Base-by-base conservation (phyloP, 2,797 vertebrate species). In the Pogoniulus pusillus region DNA sequence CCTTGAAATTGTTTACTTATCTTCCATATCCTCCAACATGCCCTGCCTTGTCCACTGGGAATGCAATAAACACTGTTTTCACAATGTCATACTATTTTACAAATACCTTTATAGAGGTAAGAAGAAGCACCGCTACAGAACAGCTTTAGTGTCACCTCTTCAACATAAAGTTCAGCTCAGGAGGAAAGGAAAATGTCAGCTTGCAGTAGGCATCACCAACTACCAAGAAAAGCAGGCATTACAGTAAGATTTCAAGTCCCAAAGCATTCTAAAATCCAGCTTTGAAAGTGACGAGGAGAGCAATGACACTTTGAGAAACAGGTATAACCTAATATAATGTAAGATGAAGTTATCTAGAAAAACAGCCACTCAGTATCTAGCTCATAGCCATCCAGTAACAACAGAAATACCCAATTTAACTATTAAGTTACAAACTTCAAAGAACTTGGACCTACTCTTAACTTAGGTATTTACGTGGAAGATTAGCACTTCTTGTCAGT, bases 11-110 rank as follows among this genome's bases (percentile, higher is more conserved):
- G 81, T 91, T 81, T 62, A 87, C 34, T 92, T 85, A 62, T 89
- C 54, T 89, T 87, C 76, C 75, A 90, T 15, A 89, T 49, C 32
- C 43, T 76, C 63, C 73, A 93, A 85, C 7, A 68, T 68, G 49
- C 19, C 83, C n/a, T 90, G 71, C 53, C 78, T 92, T 84, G 78
- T 51, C 47, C 64, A 82, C 64, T 66, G 41, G 24, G 37, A 93
- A 93, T 3, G 16, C 77, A 90, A 91, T 26, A 79, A 76, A 85
- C n/a, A 60, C 53, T 76, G 55, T 71, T 90, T 90, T 87, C 35
- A 89, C n/a, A 74, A 64, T 11, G 26, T 64, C 29, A 63, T 32
- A 60, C 18, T 74, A 62, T 71, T 81, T 82, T 29, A 80, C 23
- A 80, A 70, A n/a, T 49, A 49, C 22, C 71, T n/a, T 63, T 59